Conservation (phyloP, 2,888 invertebrate genomes). For the Pasiphila rectangulata region DNA sequence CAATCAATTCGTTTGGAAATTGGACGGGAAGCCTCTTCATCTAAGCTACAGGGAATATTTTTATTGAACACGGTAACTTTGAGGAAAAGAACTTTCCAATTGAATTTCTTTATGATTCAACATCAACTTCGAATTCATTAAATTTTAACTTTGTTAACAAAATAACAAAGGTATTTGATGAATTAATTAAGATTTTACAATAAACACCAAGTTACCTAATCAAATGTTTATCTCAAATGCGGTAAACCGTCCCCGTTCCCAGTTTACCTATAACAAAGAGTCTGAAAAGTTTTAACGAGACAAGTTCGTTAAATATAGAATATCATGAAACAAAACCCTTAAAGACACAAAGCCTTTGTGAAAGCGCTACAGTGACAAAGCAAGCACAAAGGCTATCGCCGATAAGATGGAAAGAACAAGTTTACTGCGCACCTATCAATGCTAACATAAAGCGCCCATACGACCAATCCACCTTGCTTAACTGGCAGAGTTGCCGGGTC, state of each 20-base stretch:
- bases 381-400: slow-evolving; percentile 20
- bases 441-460: slow-evolving; percentile 24
- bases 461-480: slow-evolving; percentile 21
- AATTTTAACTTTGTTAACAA: no score
- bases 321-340: slow-evolving; percentile 19
- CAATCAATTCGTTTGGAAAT: slow-evolving; percentile 28
- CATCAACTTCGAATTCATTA: no score
- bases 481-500: slow-evolving; percentile 12
- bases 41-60: slow-evolving; percentile 24
- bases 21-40: slow-evolving; percentile 22
- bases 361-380: slow-evolving; percentile 20
- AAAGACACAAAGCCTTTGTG: slow-evolving; percentile 13
- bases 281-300: slow-evolving; percentile 5
- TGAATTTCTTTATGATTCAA: slow-evolving; percentile 4
- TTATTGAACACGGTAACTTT: slow-evolving; percentile 28
- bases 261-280: neutral
- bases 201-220: no score
- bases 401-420: slow-evolving; percentile 26
- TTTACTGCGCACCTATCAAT: slow-evolving; percentile 26
- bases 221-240: neutral
- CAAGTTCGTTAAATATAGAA: slow-evolving; percentile 11
- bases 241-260: no score
- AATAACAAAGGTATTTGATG: no score
- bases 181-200: no score
- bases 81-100: slow-evolving; percentile 4